Evolutionary conservation across 1,140 invertebrate species (phyloP).

Genomic region (Drosophila insularis): DNA sequence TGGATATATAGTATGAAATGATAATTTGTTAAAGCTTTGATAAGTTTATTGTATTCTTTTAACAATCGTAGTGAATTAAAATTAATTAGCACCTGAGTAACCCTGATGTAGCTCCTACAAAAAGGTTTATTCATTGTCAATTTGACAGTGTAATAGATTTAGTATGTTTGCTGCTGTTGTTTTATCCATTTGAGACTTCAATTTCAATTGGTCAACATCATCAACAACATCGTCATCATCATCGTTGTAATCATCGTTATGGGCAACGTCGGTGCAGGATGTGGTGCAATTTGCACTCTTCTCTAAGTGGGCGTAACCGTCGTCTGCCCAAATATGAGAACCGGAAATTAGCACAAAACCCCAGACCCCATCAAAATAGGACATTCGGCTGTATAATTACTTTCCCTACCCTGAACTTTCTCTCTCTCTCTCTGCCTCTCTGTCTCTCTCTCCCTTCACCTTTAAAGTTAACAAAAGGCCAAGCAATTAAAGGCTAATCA

Average conservation of each 20-base stretch:
- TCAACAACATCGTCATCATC: constrained; percentile 39
- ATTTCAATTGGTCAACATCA: constrained; percentile 54
- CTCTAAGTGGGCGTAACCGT: constrained; percentile 67
- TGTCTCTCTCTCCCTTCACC: constrained; percentile 52
- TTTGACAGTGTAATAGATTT: constrained; percentile 68
- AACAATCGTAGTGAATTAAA: neutral
- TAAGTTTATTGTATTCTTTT: no score
- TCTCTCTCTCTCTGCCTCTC: constrained; percentile 45
- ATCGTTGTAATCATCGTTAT: constrained; percentile 24
- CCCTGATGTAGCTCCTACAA: constrained; percentile 5
- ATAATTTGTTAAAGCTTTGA: no score
- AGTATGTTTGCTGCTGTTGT: constrained; percentile 50
- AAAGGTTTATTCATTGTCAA: constrained; percentile 21
- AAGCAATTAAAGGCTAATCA: constrained; percentile 76
- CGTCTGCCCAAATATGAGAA: constrained; percentile 74
- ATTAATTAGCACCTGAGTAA: neutral
- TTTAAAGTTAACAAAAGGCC: constrained; percentile 70
- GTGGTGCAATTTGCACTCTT: constrained; percentile 66
- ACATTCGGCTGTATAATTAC: constrained; percentile 65
- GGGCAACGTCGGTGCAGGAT: constrained; percentile 49
- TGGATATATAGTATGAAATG: no score
- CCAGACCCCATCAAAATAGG: constrained; percentile 65
- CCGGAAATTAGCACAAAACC: constrained; percentile 75
- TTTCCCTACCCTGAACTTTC: constrained; percentile 34
- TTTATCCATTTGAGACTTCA: constrained; percentile 50